Conservation (phyloP, 2,113 vertebrate genomes). For the Odobenus rosmarus region DNA sequence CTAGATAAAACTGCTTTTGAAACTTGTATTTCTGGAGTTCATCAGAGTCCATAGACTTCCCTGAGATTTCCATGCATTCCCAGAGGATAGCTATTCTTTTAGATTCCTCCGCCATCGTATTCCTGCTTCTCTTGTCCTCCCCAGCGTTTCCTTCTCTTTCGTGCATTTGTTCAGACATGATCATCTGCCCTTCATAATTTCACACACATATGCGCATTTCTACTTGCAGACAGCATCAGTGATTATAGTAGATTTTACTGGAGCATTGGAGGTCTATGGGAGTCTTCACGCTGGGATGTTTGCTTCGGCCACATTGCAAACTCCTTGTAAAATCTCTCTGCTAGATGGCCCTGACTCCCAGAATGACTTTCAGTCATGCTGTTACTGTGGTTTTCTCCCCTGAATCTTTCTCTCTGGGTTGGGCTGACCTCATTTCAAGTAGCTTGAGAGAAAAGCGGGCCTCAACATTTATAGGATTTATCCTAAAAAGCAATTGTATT, state of each 20-base stretch:
- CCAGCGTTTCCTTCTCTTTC: neutral
- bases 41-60: neutral
- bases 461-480: neutral
- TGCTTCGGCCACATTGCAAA: neutral
- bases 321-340: neutral
- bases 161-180: neutral
- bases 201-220: neutral
- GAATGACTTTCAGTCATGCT: neutral
- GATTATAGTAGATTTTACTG: neutral
- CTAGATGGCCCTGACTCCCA: neutral
- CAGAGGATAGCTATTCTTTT: neutral
- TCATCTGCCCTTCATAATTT: neutral
- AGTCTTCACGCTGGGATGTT: neutral
- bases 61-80: neutral
- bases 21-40: neutral
- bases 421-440: neutral
- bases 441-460: neutral
- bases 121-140: neutral
- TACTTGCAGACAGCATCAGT: neutral
- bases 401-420: neutral
- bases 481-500: neutral
- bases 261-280: neutral
- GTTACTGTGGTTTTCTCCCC: neutral
- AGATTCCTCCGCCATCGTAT: neutral
- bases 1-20: neutral